Base-by-base conservation (phyloP, 1,140 invertebrate genomes). In the Pseudomyrmex concolor region DNA sequence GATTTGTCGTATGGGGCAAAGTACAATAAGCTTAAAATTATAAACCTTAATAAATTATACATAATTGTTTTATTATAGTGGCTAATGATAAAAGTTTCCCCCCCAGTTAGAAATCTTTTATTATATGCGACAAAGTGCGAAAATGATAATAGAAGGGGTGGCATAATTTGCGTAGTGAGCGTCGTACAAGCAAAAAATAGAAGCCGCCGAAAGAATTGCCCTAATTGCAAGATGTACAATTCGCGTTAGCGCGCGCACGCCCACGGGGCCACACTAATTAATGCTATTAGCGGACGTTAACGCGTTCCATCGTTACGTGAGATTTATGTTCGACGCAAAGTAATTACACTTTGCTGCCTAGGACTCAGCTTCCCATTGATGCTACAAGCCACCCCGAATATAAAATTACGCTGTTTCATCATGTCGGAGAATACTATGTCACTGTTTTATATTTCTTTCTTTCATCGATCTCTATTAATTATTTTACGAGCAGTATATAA, bases 151-250 rank as follows among this genome's bases (percentile, higher is more conserved):
- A 62, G 34, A 50, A 82, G 17, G 12, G 17, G 19, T 73, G 73
- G 62, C 50, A 12, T 82, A 62, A 73, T 45, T 72, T 73, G 22
- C 19, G 22, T 10, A 17, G 7, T 70, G 77, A 0, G 45, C 9
- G 9, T 2, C n/a, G 34, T 34, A 34, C 34, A 34, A 34, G 34
- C 43, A 77, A 64, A 77, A 55, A 77, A n/a, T 64, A 50, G 34
- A 45, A 83, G 15, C 19, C 50, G 48, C 25, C 50, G 43, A 70
- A 78, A 78, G 48, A 84, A 84, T 84, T 48, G 82, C n/a, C 73
- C 34, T 84, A 84, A 84, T 84, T 84, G 74, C 82, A 62, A 84
- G 62, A 84, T 80, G 70, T 84, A 80, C 57, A 70, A 80, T 84
- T 84, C 57, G 48, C 73, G 64, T 78, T 83, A 83, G 62, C 81